Evolutionary conservation across 2,888 invertebrate genomes (phyloP), one percentile per base, ranked within the genome.

Genomic region (Aproaerema taeniolella): DNA sequence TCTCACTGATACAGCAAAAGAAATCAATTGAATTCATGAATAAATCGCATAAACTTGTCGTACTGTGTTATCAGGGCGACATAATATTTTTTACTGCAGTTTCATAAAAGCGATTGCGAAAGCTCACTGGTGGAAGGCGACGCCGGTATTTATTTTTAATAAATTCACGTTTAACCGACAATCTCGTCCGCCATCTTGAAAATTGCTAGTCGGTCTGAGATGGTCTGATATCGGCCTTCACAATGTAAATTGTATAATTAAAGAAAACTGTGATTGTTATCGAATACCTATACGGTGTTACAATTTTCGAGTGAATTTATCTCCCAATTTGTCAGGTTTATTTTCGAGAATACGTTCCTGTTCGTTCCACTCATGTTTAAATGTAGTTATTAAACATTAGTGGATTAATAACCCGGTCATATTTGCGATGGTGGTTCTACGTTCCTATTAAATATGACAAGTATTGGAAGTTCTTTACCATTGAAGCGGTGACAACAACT

Each of bases 191-290:
- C 62, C 73, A 80, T 80, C 79, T 71, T 61, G 71, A 61, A 75
- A 79, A 78, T 78, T 76, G 67, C 74, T 67, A 72, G 75, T 65
- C 67, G 61, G 61, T 51, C 58, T 55, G 58, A 52, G 55, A 85
- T 82, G 68, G 58, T 60, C 58, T 60, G 80, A 80, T 80, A 74
- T 45, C 57, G 41, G 55, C 55, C 56, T 59, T 59, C 66, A 74
- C 73, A 75, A 75, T 73, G 76, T 77, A 77, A 82, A 81, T 80
- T 77, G 74, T 81, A 73, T 79, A 81, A 83, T 83, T 83, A 83
- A 80, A 79, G 79, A 77, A 77, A 78, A 71, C 66, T 65, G 68
- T 60, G 75, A 78, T 81, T 65, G 67, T 59, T 57, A 82, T 82
- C 78, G 66, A 58, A 58, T 55, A 56, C 59, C 61, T 61, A 62